phyloP scores from a whole-genome alignment of 2,888 invertebrate genomes.

The Entomobrya multifasciata region DNA sequence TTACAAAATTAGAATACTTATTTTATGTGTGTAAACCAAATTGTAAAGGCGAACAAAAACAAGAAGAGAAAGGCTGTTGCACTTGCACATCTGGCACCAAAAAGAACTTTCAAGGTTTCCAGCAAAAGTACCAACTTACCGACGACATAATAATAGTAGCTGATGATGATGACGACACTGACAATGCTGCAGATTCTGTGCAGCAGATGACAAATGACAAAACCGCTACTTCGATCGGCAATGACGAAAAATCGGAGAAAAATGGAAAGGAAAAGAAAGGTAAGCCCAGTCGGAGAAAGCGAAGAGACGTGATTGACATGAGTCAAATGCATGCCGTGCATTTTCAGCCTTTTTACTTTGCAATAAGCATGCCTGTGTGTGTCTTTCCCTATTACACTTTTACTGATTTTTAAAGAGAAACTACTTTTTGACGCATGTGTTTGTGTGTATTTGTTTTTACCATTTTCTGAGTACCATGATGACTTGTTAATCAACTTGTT shows the following conservation, averaged over 20 bases:
- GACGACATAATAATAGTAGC: slow-evolving; percentile 35
- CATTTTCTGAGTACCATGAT: neutral
- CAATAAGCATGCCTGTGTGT: too few relatives aligned
- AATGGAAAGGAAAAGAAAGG: slow-evolving; percentile 49
- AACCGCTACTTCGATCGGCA: slow-evolving; percentile 4
- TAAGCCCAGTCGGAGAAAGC: slow-evolving; percentile 61
- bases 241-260: slow-evolving; percentile 34
- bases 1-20: too few relatives aligned
- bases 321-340: too few relatives aligned
- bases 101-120: neutral
- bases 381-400: too few relatives aligned
- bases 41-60: too few relatives aligned
- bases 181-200: slow-evolving; percentile 33
- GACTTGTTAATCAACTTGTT: slow-evolving; percentile 35
- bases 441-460: too few relatives aligned
- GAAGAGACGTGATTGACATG: too few relatives aligned
- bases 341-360: too few relatives aligned
- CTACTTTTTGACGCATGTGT: too few relatives aligned
- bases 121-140: slow-evolving; percentile 1
- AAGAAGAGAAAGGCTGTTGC: slow-evolving; percentile 52
- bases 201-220: slow-evolving; percentile 49
- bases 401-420: too few relatives aligned
- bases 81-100: slow-evolving; percentile 16
- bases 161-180: slow-evolving; percentile 20
- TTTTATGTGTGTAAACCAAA: too few relatives aligned